A percentile compares a stretch with the other conserved stretches of the same genome.
phyloP scores from a whole-genome alignment of 2,113 vertebrate species.

The Grammomys surdaster region DNA sequence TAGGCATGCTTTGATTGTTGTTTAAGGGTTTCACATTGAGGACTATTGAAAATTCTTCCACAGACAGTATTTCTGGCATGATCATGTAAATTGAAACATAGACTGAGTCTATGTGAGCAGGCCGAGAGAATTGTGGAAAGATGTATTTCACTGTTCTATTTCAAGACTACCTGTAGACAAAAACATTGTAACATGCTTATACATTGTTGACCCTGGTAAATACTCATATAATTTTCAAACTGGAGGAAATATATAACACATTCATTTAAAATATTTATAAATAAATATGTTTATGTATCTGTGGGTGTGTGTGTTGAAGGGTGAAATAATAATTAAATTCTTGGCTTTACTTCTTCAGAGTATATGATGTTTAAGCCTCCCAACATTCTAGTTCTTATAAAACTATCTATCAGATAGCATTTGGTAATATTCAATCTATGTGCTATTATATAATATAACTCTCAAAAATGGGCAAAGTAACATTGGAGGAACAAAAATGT shows the following conservation, averaged over 20 bases:
- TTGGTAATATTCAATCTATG: background rate
- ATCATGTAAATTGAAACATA: background rate
- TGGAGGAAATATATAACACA: background rate
- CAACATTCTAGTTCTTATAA: background rate
- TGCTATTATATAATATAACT: too few species aligned
- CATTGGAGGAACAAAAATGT: background rate
- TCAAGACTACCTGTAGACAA: background rate
- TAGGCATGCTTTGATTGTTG: background rate
- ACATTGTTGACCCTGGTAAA: background rate
- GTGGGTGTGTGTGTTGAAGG: background rate
- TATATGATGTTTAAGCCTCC: background rate
- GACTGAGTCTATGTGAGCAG: background rate
- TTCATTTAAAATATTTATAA: background rate
- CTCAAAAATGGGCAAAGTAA: background rate
- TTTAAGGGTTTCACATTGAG: background rate
- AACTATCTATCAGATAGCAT: background rate
- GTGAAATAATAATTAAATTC: background rate
- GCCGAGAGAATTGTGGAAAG: background rate
- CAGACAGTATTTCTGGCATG: background rate
- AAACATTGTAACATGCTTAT: background rate
- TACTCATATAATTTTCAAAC: background rate
- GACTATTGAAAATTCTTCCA: background rate
- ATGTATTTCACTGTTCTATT: background rate
- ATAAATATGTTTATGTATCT: background rate
- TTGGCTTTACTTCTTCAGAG: background rate